Percentiles rank a stretch among this genome's conserved stretches.
phyloP scores from a whole-genome alignment of 1,140 invertebrate species.

The Microplitis demolitor region DNA sequence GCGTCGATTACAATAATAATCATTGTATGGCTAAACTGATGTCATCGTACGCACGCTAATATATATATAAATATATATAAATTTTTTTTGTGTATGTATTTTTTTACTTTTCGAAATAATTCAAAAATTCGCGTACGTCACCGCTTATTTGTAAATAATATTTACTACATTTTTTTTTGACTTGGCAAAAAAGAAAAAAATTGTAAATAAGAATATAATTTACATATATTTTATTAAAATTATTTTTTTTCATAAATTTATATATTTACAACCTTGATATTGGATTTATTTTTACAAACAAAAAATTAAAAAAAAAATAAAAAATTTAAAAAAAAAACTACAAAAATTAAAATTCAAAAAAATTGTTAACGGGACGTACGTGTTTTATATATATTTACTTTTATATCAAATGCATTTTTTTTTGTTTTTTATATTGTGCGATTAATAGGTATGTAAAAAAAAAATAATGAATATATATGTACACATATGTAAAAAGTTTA shows the following conservation, averaged over 20 bases:
- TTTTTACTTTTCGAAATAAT: background rate
- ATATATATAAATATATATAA: background rate
- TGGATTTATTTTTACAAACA: background rate
- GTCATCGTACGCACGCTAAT: slow-evolving; percentile 4
- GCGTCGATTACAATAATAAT: background rate
- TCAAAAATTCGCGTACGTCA: no score
- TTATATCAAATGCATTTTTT: slow-evolving; percentile 3
- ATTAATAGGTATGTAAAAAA: slow-evolving; percentile 11
- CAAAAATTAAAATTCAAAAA: background rate
- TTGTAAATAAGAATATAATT: no score
- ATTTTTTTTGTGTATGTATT: background rate
- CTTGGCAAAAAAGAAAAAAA: background rate
- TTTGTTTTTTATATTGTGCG: background rate
- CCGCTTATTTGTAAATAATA: no score
- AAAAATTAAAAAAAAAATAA: background rate
- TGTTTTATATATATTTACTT: slow-evolving; percentile 14
- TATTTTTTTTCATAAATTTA: background rate
- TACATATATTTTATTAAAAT: no score
- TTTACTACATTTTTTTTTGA: background rate
- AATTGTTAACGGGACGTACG: background rate
- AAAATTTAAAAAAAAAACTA: background rate
- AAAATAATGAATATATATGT: background rate
- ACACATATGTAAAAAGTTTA: background rate
- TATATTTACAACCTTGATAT: background rate
- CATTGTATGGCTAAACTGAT: background rate